Evolutionary conservation across 92 coral and sea anemone species (phyloP), one percentile per base, ranked within the genome.

Genomic region (Pocillopora meandrina): DNA sequence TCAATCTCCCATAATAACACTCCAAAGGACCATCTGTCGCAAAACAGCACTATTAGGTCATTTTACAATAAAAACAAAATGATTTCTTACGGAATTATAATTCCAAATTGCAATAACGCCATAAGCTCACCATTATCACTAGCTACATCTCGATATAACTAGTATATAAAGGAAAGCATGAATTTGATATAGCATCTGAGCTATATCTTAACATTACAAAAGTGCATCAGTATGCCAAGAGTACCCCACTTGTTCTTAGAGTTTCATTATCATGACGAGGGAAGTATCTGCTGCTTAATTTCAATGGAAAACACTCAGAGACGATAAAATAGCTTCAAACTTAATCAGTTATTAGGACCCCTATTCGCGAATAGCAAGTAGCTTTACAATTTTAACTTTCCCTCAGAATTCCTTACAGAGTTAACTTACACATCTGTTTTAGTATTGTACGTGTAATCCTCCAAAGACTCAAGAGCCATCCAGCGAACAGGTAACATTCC

Each of bases 381-480:
- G 49, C 49, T 42, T 42, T 42, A 17, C 52, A 33, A 67, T 12
- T 3, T 10, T 23, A 33, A 11, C 5, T 42, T 42, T 23, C 12
- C 7, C 49, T 7, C 49, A 33, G 0, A 10, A 66, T 23, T 66
- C 20, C 14, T 14, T 34, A 65, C 17, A 61, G 35, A 7, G 14
- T 23, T 10, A 67, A 67, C 52, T 84, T 82, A 93, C 97, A 93
- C 97, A 49, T 93, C 97, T n/a, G 49, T 42, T 7, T 42, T 42
- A 3, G 49, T 42, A 7, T 42, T 42, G 49, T 42, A 42, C 5
- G 49, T 42, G 49, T 42, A 42, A 42, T 42, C 49, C 49, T 42
- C 49, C 49, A 42, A 42, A 42, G 49, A 42, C 49, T 42, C 49
- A 42, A 42, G 49, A 42, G 49, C 49, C 49, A 42, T 42, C 49